These are phyloP conservation scores for Oreonectes daqikongensis DNA, from an alignment of 2,797 vertebrate species.

Conservation along the genomic window DNA sequence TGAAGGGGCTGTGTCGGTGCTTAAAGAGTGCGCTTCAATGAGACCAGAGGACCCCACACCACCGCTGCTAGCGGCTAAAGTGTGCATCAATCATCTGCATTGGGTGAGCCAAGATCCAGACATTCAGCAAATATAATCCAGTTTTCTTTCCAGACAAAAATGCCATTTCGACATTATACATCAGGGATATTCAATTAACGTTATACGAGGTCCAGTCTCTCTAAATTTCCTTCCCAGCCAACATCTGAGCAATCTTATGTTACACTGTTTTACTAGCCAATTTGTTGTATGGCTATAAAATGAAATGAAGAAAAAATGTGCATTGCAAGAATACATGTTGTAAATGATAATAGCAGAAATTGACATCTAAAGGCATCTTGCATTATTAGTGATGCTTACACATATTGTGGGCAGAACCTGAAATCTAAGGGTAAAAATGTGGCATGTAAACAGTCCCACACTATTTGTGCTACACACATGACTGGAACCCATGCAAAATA, in stretches of 20 bases:
- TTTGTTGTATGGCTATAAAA: background rate
- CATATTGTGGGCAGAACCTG: too few species aligned
- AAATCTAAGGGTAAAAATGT: too few species aligned
- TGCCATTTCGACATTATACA: background rate
- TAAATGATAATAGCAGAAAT: too few species aligned
- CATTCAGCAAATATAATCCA: constrained; percentile 9
- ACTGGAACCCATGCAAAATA: too few species aligned
- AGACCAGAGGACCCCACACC: constrained; percentile 88
- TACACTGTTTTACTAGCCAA: too few species aligned
- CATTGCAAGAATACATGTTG: too few species aligned
- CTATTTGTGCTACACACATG: too few species aligned
- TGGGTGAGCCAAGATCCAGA: constrained; percentile 82
- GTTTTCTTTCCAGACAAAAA: background rate
- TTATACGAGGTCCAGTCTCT: background rate
- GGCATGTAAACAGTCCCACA: too few species aligned
- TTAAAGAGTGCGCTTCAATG: constrained; percentile 89
- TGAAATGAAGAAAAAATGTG: background rate
- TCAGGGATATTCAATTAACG: background rate
- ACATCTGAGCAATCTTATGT: too few species aligned
- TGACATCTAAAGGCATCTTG: too few species aligned
- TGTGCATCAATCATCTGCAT: constrained; percentile 92
- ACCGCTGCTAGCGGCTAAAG: constrained; percentile 91
- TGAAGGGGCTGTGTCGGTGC: constrained; percentile 88
- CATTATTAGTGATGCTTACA: too few species aligned
- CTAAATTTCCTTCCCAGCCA: background rate